Evolutionary conservation across 2,888 invertebrate genomes (phyloP).

Genomic region (Idaea aversata): DNA sequence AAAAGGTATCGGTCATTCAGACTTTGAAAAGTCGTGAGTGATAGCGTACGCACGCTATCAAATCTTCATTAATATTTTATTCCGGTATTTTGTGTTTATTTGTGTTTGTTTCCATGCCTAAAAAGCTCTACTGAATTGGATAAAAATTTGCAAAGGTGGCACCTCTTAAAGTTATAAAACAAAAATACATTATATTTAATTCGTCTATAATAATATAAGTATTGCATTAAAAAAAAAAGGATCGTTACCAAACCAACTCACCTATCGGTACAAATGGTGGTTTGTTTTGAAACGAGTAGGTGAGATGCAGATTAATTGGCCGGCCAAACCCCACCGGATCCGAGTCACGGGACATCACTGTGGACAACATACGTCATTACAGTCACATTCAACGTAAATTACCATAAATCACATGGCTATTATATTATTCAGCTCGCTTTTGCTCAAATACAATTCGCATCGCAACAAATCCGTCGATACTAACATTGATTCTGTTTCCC

Average conservation of each 20-base stretch:
- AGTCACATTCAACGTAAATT: constrained; percentile 9
- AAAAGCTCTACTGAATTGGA: too few species aligned
- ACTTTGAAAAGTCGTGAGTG: too few species aligned
- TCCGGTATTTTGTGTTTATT: too few species aligned
- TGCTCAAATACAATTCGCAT: constrained; percentile 7
- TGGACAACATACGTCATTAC: constrained; percentile 47
- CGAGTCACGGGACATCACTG: constrained; percentile 84
- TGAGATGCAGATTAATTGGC: constrained; percentile 93
- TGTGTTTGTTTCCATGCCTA: too few species aligned
- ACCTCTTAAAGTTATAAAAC: too few species aligned
- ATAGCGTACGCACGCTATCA: too few species aligned
- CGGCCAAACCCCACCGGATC: constrained; percentile 88
- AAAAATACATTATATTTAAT: too few species aligned
- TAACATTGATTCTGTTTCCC: constrained; percentile 87
- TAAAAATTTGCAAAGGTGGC: too few species aligned
- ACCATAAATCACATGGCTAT: too few species aligned
- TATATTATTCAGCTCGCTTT: constrained; percentile 6
- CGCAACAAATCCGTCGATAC: constrained; percentile 51
- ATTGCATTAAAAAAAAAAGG: background rate
- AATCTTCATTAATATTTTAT: too few species aligned
- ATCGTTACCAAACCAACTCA: constrained; percentile 43
- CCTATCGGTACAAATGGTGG: constrained; percentile 84
- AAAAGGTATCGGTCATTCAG: background rate
- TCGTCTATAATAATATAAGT: too few species aligned
- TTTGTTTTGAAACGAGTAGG: constrained; percentile 93